These are phyloP conservation scores for Agriotes lineatus DNA, from an alignment of 2,888 invertebrate species.

Conservation along the genomic window DNA sequence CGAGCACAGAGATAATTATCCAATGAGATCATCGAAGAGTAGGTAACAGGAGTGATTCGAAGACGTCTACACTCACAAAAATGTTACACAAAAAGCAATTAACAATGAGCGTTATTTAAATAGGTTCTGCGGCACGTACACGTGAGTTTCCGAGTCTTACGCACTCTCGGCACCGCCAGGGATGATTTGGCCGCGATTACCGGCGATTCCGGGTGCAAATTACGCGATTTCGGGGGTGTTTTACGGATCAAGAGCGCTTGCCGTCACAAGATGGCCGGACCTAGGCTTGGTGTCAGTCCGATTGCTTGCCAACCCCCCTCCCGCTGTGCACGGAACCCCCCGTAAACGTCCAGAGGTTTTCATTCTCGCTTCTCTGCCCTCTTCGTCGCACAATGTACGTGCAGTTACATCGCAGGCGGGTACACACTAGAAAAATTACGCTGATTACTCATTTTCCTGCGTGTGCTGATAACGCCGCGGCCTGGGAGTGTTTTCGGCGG, in stretches of 20 bases:
- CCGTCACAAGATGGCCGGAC: slow-evolving; percentile 68
- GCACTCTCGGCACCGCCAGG: slow-evolving; percentile 56
- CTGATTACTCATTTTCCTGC: slow-evolving; percentile 64
- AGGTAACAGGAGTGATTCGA: slow-evolving; percentile 48
- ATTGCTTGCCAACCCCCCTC: slow-evolving; percentile 62
- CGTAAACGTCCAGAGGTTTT: slow-evolving; percentile 66
- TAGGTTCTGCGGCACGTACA: slow-evolving; percentile 55
- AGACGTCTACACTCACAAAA: slow-evolving; percentile 59
- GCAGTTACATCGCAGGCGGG: slow-evolving; percentile 65
- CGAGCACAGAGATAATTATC: slow-evolving; percentile 48
- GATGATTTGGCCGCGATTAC: slow-evolving; percentile 54
- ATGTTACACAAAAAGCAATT: slow-evolving; percentile 61
- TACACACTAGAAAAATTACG: slow-evolving; percentile 65
- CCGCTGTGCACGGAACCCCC: slow-evolving; percentile 66
- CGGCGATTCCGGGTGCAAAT: slow-evolving; percentile 52
- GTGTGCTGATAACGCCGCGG: slow-evolving; percentile 55
- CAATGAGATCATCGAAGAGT: slow-evolving; percentile 51
- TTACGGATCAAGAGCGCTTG: slow-evolving; percentile 63
- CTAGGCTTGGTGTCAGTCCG: slow-evolving; percentile 67
- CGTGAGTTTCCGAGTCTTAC: slow-evolving; percentile 58
- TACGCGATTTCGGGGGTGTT: slow-evolving; percentile 61
- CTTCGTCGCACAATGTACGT: slow-evolving; percentile 62
- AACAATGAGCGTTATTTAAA: slow-evolving; percentile 51
- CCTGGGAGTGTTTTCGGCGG: slow-evolving; percentile 40
- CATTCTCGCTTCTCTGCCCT: slow-evolving; percentile 66